Evolutionary conservation across 1,140 invertebrate species (phyloP).

Genomic region (Pseudomyrmex cubaensis): DNA sequence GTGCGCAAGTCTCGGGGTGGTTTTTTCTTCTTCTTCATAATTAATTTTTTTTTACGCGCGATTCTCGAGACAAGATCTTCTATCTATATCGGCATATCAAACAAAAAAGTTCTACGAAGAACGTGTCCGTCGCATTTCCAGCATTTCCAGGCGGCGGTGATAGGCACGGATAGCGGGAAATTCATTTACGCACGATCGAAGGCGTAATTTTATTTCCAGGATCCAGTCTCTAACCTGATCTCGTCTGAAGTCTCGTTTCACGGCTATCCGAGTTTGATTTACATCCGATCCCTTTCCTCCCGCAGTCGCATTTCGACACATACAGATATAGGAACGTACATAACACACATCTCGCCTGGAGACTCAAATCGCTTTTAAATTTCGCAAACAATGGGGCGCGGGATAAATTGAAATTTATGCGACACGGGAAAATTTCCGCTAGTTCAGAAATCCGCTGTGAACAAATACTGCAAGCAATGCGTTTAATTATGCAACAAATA

Average conservation of each 20-base stretch:
- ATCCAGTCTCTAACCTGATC: conserved; percentile 64
- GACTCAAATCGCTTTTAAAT: conserved; percentile 36
- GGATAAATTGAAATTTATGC: conserved; percentile 50
- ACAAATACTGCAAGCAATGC: neutral
- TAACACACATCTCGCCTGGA: conserved; percentile 12
- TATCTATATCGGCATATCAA: too few species aligned
- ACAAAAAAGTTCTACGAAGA: too few species aligned
- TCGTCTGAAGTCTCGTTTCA: conserved; percentile 62
- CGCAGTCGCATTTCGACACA: conserved; percentile 50
- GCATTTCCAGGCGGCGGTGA: neutral
- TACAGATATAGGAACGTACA: neutral
- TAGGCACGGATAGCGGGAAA: conserved; percentile 55
- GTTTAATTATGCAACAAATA: too few species aligned
- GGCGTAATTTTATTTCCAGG: conserved; percentile 73
- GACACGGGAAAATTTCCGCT: neutral
- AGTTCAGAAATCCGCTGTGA: conserved; percentile 10
- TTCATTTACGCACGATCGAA: conserved; percentile 72
- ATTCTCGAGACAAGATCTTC: neutral
- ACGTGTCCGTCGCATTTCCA: too few species aligned
- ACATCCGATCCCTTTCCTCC: conserved; percentile 41
- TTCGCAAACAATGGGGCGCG: conserved; percentile 33
- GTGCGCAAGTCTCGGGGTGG: too few species aligned
- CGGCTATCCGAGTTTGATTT: conserved; percentile 70
- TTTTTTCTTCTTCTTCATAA: neutral
- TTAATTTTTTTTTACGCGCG: neutral